A percentile compares a stretch with the other conserved stretches of the same genome.
phyloP scores from a whole-genome alignment of 2,888 invertebrate genomes.

The Dynastes maya region DNA sequence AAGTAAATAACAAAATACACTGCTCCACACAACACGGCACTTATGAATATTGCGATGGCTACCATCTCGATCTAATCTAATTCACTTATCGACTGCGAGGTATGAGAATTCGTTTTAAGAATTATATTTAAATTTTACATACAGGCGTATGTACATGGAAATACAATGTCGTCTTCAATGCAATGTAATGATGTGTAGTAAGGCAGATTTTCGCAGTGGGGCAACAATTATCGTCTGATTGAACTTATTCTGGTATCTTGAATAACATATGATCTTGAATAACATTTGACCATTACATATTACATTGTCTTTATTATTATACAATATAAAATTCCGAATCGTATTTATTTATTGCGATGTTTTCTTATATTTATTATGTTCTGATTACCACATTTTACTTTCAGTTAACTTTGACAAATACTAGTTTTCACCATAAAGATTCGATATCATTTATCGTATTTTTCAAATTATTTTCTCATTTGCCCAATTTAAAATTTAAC shows the following conservation, averaged over 20 bases:
- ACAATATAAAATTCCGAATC: not conserved
- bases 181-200: not conserved
- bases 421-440: too few relatives aligned
- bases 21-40: not conserved
- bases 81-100: not conserved
- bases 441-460: too few relatives aligned
- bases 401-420: too few relatives aligned
- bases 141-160: not conserved
- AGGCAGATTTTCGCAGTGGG: not conserved
- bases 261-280: not conserved
- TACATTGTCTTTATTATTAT: too few relatives aligned
- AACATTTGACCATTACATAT: too few relatives aligned
- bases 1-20: slow-evolving; percentile 27
- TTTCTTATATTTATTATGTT: not conserved
- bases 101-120: not conserved
- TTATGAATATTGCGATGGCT: not conserved
- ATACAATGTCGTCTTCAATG: not conserved
- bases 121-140: not conserved
- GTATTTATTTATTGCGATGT: not conserved
- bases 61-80: not conserved
- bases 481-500: too few relatives aligned
- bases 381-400: too few relatives aligned
- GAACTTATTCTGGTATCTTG: not conserved
- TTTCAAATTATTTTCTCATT: too few relatives aligned
- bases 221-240: not conserved